These are phyloP conservation scores for Podarcis raffonei DNA, from an alignment of 2,113 vertebrate species.

Conservation along the genomic window DNA sequence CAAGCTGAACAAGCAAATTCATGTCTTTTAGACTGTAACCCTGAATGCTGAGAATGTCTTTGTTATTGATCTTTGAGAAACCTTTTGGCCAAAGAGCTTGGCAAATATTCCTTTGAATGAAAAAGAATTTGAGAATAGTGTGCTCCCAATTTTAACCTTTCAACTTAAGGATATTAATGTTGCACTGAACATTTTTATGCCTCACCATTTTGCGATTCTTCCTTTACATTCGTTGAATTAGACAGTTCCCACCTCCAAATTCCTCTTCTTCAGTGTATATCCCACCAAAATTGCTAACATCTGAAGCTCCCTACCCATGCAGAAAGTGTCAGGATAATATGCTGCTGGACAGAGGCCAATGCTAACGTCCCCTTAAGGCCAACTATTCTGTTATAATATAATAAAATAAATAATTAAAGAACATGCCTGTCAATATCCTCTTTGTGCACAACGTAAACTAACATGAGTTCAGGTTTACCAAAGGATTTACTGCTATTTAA, in stretches of 20 bases:
- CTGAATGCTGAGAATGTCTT: too few species aligned
- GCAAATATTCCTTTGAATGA: too few species aligned
- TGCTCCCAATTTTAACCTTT: not conserved
- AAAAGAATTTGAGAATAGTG: not conserved
- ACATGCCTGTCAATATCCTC: not conserved
- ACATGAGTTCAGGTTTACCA: not conserved
- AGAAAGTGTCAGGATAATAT: not conserved
- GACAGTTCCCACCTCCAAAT: too few species aligned
- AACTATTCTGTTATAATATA: not conserved
- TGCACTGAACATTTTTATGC: not conserved
- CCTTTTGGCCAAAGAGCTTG: too few species aligned
- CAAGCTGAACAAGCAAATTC: not conserved
- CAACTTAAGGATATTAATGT: not conserved
- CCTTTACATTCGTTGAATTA: not conserved
- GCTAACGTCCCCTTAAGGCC: not conserved
- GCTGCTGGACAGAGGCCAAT: not conserved
- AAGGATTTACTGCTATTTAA: not conserved
- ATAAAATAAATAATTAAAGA: not conserved
- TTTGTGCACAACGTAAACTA: not conserved
- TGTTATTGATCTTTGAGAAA: too few species aligned
- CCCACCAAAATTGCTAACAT: not conserved
- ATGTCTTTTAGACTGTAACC: too few species aligned
- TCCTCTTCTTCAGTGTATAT: not conserved
- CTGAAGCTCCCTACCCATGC: too few species aligned
- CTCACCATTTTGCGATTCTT: not conserved